A percentile compares a stretch with the other conserved stretches of the same genome.
These are phyloP conservation scores for Artibeus lituratus DNA, from an alignment of 2,797 vertebrate species.

Conservation along the genomic window DNA sequence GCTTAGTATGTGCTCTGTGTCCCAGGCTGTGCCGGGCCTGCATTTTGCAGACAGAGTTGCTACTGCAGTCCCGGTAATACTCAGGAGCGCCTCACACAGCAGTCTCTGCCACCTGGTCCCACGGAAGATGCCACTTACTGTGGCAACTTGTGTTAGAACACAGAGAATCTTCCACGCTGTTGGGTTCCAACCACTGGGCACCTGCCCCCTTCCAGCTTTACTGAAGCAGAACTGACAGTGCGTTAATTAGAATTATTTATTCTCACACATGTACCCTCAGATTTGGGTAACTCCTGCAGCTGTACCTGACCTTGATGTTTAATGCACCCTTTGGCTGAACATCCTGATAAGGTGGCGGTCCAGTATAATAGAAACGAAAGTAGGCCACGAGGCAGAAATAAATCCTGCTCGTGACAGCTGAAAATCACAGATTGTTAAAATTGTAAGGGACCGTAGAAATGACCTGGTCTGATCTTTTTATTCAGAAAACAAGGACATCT, in stretches of 20 bases:
- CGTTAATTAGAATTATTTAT: background rate
- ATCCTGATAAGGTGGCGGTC: background rate
- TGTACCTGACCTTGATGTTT: background rate
- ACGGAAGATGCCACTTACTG: background rate
- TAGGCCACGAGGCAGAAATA: background rate
- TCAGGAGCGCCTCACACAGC: background rate
- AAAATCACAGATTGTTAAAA: background rate
- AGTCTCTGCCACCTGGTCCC: background rate
- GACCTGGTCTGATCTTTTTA: background rate
- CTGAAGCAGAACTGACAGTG: background rate
- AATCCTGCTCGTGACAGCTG: background rate
- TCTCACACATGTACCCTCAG: background rate
- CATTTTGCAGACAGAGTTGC: conserved; percentile 18
- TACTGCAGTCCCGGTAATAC: background rate
- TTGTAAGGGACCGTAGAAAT: background rate
- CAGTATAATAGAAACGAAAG: background rate
- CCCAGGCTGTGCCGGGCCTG: background rate
- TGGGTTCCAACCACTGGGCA: background rate
- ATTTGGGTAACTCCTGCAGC: background rate
- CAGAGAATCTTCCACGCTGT: background rate
- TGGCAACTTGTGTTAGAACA: background rate
- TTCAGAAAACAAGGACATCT: background rate
- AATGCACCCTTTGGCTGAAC: background rate
- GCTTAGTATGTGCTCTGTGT: background rate
- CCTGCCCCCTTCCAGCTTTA: background rate